Conservation (phyloP, 2,113 vertebrate genomes). For the Chaenogobius annularis region DNA sequence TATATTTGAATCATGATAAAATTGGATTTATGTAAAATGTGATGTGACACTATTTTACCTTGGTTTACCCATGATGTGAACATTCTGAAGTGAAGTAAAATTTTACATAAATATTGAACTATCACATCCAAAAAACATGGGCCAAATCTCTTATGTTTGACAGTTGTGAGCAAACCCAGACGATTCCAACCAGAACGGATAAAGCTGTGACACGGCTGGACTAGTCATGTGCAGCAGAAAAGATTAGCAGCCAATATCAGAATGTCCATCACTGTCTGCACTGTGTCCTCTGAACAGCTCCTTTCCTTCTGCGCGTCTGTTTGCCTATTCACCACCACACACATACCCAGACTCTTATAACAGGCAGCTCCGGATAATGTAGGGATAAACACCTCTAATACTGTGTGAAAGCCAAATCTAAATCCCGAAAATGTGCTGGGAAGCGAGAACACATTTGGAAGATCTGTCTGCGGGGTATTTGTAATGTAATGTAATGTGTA, state of each 20-base stretch:
- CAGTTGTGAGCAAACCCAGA: background rate
- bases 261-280: slow-evolving; percentile 71
- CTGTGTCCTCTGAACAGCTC: slow-evolving; percentile 54
- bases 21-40: background rate
- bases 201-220: slow-evolving; percentile 19
- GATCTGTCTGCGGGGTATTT: background rate
- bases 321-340: slow-evolving; percentile 45
- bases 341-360: slow-evolving; percentile 30
- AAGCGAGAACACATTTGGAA: background rate
- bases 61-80: too few species aligned
- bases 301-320: slow-evolving; percentile 14
- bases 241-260: slow-evolving; percentile 71
- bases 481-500: background rate
- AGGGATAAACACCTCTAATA: background rate
- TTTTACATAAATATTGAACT: too few species aligned
- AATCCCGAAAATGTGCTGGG: background rate
- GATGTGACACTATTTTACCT: too few species aligned
- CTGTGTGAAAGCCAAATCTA: background rate
- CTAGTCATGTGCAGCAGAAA: slow-evolving; percentile 20
- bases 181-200: slow-evolving; percentile 8
- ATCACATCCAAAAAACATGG: background rate
- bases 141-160: slow-evolving; percentile 6
- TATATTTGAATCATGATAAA: too few species aligned
- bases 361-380: slow-evolving; percentile 15
- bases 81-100: too few species aligned